Percentiles rank a stretch among this genome's conserved stretches.
Conservation (phyloP, 2,888 invertebrate species). For the Idaea dimidiata region DNA sequence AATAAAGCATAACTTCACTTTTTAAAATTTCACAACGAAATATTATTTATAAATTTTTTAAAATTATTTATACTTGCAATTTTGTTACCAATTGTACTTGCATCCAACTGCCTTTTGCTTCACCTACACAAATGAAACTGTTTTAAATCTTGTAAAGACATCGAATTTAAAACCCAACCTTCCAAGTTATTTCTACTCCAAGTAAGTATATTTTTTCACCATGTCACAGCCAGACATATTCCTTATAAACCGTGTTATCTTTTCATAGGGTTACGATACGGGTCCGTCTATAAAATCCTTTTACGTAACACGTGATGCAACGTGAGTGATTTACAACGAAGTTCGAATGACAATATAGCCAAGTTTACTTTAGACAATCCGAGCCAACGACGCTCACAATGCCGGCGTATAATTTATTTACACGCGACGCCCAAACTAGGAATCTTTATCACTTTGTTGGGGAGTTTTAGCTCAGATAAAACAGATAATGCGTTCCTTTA, state of each 20-base stretch:
- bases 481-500: slow-evolving; percentile 72
- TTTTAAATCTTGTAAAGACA: too few relatives aligned
- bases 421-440: slow-evolving; percentile 60
- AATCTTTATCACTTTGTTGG: slow-evolving; percentile 74
- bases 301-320: slow-evolving; percentile 58
- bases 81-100: too few relatives aligned
- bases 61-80: too few relatives aligned
- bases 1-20: too few relatives aligned
- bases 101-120: too few relatives aligned
- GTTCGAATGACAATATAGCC: slow-evolving; percentile 57
- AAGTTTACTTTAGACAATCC: slow-evolving; percentile 71
- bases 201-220: slow-evolving; percentile 2
- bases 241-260: slow-evolving; percentile 55
- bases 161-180: too few relatives aligned
- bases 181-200: too few relatives aligned
- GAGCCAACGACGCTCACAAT: slow-evolving; percentile 56
- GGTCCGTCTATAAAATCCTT: slow-evolving; percentile 64
- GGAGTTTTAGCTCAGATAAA: slow-evolving; percentile 69
- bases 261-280: slow-evolving; percentile 41
- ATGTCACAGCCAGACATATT: slow-evolving; percentile 29
- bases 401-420: slow-evolving; percentile 70
- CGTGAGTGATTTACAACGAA: slow-evolving; percentile 66
- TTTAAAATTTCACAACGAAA: too few relatives aligned
- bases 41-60: too few relatives aligned
- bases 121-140: too few relatives aligned